phyloP scores from a whole-genome alignment of 2,113 vertebrate species.

The Pongo abelii region DNA sequence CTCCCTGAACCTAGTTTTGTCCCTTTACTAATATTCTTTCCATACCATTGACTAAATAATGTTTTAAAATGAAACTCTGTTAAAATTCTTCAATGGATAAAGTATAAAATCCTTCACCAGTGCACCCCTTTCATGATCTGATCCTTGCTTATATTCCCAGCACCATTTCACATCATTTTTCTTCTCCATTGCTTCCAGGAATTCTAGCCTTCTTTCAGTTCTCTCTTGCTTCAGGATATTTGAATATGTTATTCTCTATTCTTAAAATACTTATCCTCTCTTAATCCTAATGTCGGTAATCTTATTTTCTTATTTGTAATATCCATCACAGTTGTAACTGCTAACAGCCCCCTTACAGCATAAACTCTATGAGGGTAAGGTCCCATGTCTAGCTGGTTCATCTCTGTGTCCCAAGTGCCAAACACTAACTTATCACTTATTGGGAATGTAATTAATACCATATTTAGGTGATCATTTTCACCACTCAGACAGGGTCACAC shows the following conservation, averaged over 20 bases:
- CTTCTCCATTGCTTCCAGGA: not conserved
- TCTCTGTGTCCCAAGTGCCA: not conserved
- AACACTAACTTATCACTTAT: not conserved
- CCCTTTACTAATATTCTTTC: not conserved
- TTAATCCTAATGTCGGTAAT: not conserved
- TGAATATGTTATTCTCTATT: not conserved
- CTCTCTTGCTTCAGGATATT: not conserved
- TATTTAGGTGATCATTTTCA: not conserved
- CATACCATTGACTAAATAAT: not conserved
- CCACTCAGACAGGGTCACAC: not conserved
- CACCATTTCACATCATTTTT: not conserved
- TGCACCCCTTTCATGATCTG: not conserved
- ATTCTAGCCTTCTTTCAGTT: not conserved
- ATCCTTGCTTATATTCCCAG: not conserved
- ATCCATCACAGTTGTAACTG: not conserved
- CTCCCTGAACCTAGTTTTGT: not conserved
- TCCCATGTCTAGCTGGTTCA: not conserved
- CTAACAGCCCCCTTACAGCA: not conserved
- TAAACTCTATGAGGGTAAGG: not conserved
- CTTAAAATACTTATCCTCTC: not conserved
- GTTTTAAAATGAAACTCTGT: not conserved
- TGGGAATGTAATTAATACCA: not conserved
- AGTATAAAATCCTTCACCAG: no score
- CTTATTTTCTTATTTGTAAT: not conserved
- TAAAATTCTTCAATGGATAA: not conserved